Percentiles rank a stretch among this genome's conserved stretches.
These are phyloP conservation scores for Circaetus gallicus DNA, from an alignment of 2,113 vertebrate genomes.

Conservation along the genomic window DNA sequence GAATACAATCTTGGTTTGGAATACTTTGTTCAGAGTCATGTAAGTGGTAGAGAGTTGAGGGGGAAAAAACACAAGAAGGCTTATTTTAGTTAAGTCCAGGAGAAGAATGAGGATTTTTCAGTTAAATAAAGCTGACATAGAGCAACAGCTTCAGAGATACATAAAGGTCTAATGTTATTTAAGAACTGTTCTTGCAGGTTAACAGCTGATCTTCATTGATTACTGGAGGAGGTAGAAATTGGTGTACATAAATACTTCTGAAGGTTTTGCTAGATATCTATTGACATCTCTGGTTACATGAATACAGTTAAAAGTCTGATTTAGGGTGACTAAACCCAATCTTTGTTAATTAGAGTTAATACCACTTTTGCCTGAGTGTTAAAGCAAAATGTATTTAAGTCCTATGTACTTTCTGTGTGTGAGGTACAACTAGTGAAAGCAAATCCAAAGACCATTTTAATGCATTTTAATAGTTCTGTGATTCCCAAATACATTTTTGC, in stretches of 20 bases:
- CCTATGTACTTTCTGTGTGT: not conserved
- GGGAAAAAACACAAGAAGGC: not conserved
- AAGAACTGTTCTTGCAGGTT: not conserved
- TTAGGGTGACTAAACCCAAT: not conserved
- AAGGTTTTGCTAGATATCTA: not conserved
- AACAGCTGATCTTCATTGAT: not conserved
- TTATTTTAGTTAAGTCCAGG: not conserved
- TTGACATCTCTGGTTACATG: not conserved
- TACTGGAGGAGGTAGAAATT: not conserved
- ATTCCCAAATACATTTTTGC: not conserved
- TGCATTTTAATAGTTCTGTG: not conserved
- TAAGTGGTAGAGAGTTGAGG: not conserved
- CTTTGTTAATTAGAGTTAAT: not conserved
- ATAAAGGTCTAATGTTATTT: not conserved
- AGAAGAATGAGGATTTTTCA: not conserved
- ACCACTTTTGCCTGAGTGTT: not conserved
- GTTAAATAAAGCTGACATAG: not conserved
- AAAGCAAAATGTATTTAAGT: not conserved
- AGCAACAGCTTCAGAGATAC: not conserved
- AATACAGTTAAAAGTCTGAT: not conserved
- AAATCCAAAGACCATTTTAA: not conserved
- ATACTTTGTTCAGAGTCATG: not conserved
- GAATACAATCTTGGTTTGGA: not conserved
- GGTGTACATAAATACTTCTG: not conserved
- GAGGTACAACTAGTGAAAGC: not conserved